Conservation (phyloP, 2,113 vertebrate species). For the Larimichthys polyactis region DNA sequence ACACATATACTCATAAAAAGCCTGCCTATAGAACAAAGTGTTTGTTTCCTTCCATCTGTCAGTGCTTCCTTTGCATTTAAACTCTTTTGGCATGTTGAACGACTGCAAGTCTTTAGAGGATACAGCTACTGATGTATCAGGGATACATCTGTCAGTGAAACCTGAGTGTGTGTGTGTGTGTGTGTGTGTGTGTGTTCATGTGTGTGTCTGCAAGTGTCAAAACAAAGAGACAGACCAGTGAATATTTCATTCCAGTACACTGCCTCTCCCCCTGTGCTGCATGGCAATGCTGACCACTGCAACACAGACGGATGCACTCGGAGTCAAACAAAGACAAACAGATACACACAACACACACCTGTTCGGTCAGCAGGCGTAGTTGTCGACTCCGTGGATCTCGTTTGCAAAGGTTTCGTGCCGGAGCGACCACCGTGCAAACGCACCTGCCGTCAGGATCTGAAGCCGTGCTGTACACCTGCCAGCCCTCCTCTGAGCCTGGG, state of each 20-base stretch:
- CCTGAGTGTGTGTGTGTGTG: conserved; percentile 29
- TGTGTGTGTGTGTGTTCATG: conserved; percentile 31
- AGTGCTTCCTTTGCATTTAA: conserved; percentile 50
- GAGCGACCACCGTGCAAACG: conserved; percentile 96
- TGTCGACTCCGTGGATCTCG: conserved; percentile 94
- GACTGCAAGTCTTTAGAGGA: conserved; percentile 55
- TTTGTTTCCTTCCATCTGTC: conserved; percentile 49
- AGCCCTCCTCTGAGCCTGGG: conserved; percentile 92
- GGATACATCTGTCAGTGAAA: conserved; percentile 58
- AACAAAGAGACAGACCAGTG: conserved; percentile 69
- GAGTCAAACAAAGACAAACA: conserved; percentile 26
- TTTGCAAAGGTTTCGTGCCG: conserved; percentile 92
- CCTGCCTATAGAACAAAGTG: conserved; percentile 22
- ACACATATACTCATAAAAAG: background rate
- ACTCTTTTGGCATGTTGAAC: conserved; percentile 56
- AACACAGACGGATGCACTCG: conserved; percentile 35
- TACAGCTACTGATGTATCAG: conserved; percentile 58
- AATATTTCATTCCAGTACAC: conserved; percentile 71
- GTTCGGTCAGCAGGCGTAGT: conserved; percentile 91
- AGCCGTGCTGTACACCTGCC: conserved; percentile 97
- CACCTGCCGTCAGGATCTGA: conserved; percentile 95
- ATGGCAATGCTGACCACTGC: conserved; percentile 61
- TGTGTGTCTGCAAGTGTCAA: conserved; percentile 64
- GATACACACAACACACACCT: conserved; percentile 82
- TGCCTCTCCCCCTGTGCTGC: conserved; percentile 35